These are phyloP conservation scores for Ammodramus savannarum DNA, from an alignment of 2,113 vertebrate genomes.

Conservation along the genomic window DNA sequence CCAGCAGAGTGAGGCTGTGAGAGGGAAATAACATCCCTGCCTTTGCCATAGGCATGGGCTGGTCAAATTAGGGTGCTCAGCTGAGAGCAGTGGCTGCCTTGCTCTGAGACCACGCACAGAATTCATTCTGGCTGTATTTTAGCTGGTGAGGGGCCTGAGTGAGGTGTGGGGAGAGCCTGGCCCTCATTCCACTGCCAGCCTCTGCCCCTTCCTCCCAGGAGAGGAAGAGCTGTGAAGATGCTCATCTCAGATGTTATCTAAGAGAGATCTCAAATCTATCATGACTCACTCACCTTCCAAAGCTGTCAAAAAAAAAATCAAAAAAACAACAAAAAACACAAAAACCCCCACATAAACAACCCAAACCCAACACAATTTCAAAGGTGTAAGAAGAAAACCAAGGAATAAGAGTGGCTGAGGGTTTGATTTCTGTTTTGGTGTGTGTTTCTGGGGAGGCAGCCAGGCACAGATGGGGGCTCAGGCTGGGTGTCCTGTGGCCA, in stretches of 20 bases:
- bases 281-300: slow-evolving; percentile 30
- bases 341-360: neutral
- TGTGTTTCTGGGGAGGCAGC: neutral
- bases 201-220: neutral
- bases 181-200: neutral
- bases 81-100: neutral
- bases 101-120: neutral
- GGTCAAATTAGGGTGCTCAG: neutral
- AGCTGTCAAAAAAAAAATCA: neutral
- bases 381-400: neutral
- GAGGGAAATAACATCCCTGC: neutral
- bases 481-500: neutral
- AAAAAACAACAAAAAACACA: neutral
- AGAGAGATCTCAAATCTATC: neutral
- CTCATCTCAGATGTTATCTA: neutral
- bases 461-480: neutral
- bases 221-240: neutral
- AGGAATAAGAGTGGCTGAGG: neutral
- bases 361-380: neutral
- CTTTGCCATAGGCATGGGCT: neutral
- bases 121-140: neutral
- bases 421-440: neutral
- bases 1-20: neutral
- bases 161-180: neutral
- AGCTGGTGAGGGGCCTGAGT: neutral